A percentile compares a stretch with the other conserved stretches of the same genome.
Evolutionary conservation across 92 coral and sea anemone genomes (phyloP).

Genomic region (Paramuricea clavata): DNA sequence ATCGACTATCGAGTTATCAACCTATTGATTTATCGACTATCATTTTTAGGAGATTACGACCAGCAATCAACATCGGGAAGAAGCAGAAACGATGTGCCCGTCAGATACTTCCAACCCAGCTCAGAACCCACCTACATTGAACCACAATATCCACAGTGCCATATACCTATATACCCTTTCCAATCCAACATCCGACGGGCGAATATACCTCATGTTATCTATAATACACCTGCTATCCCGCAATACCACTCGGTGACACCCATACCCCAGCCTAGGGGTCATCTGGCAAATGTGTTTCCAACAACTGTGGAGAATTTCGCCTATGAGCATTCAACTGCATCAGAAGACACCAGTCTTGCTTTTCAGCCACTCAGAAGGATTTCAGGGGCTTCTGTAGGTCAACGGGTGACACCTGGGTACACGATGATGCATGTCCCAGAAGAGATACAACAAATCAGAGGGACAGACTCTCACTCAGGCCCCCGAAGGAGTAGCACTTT

Average conservation of each 20-base stretch:
- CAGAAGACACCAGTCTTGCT: neutral
- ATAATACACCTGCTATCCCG: neutral
- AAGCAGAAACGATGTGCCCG: neutral
- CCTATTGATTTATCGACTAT: too few species aligned
- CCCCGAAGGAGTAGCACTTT: neutral
- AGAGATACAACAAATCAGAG: neutral
- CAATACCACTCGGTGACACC: neutral
- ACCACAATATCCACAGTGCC: neutral
- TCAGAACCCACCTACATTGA: neutral
- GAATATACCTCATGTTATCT: neutral
- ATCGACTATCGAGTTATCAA: too few species aligned
- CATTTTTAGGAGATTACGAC: neutral
- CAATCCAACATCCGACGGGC: neutral
- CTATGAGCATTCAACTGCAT: neutral
- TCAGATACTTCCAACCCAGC: neutral
- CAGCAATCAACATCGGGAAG: neutral
- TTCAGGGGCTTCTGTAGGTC: constrained; percentile 1
- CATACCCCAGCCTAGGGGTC: neutral
- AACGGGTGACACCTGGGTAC: neutral
- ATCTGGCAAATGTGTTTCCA: neutral
- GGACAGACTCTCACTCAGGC: neutral
- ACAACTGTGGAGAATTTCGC: neutral
- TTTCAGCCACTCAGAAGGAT: neutral
- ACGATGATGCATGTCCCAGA: neutral
- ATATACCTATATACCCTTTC: neutral